phyloP scores from a whole-genome alignment of 2,888 invertebrate genomes.

The Icerya purchasi region DNA sequence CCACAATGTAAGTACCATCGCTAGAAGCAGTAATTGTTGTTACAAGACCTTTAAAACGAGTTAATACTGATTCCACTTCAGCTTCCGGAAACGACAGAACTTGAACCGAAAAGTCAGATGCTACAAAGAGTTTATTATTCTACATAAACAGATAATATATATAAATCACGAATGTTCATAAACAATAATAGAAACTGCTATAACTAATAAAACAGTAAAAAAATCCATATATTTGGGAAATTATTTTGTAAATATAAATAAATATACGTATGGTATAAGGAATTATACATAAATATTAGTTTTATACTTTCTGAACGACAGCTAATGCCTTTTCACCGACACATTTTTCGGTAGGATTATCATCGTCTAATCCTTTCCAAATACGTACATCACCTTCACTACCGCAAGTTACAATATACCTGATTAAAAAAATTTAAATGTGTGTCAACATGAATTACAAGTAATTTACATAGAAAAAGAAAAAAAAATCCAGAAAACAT shows the following conservation, averaged over 20 bases:
- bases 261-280: neutral
- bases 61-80: conserved; percentile 61
- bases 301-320: conserved; percentile 41
- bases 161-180: no score
- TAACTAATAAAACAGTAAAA: no score
- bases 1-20: conserved; percentile 40
- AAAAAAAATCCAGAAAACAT: conserved; percentile 5
- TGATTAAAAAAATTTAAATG: conserved; percentile 20
- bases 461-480: conserved; percentile 3
- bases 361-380: conserved; percentile 68
- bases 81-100: conserved; percentile 60
- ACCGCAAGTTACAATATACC: conserved; percentile 66
- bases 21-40: conserved; percentile 53
- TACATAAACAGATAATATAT: no score
- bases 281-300: neutral
- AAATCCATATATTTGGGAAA: no score
- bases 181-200: no score
- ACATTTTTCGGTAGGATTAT: conserved; percentile 63
- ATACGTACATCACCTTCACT: conserved; percentile 78
- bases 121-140: conserved; percentile 44
- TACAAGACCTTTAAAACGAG: conserved; percentile 69
- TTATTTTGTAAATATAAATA: neutral
- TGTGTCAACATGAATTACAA: conserved; percentile 1
- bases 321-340: conserved; percentile 64
- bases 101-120: conserved; percentile 70